Percentiles rank a stretch among this genome's conserved stretches.
These are phyloP conservation scores for Zosterops borbonicus DNA, from an alignment of 2,113 vertebrate species.

Conservation along the genomic window DNA sequence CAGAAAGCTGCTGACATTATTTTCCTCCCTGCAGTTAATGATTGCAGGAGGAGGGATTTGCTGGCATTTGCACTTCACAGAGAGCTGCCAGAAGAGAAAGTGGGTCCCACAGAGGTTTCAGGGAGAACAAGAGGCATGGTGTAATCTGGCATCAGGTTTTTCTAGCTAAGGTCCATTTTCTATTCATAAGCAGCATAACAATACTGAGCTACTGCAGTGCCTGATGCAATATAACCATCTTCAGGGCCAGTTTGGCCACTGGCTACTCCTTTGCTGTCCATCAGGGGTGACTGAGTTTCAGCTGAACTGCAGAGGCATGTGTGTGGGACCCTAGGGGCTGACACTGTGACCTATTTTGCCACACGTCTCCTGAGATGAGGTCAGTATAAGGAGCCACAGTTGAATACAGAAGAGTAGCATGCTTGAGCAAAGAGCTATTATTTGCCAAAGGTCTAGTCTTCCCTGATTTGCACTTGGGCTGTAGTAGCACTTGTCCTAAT, in stretches of 20 bases:
- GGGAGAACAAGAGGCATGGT: not conserved
- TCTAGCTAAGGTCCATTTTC: not conserved
- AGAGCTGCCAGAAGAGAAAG: not conserved
- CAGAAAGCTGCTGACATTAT: not conserved
- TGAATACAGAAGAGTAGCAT: not conserved
- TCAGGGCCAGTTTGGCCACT: not conserved
- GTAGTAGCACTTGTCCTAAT: slow-evolving; percentile 54
- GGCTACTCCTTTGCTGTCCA: not conserved
- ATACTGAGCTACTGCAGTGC: not conserved
- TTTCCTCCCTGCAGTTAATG: not conserved
- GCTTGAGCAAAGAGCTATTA: slow-evolving; percentile 28
- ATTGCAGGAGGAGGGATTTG: not conserved
- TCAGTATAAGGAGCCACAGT: not conserved
- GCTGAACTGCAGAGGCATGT: not conserved
- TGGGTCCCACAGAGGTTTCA: not conserved
- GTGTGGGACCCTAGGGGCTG: not conserved
- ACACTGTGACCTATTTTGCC: not conserved
- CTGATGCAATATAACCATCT: not conserved
- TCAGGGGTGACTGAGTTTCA: not conserved
- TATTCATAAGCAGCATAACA: not conserved
- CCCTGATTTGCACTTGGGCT: slow-evolving; percentile 56
- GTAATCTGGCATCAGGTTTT: not conserved
- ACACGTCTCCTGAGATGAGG: not conserved
- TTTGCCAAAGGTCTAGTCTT: slow-evolving; percentile 38
- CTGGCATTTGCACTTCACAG: not conserved